phyloP scores from a whole-genome alignment of 2,113 vertebrate genomes.

The Dasyurus viverrinus region DNA sequence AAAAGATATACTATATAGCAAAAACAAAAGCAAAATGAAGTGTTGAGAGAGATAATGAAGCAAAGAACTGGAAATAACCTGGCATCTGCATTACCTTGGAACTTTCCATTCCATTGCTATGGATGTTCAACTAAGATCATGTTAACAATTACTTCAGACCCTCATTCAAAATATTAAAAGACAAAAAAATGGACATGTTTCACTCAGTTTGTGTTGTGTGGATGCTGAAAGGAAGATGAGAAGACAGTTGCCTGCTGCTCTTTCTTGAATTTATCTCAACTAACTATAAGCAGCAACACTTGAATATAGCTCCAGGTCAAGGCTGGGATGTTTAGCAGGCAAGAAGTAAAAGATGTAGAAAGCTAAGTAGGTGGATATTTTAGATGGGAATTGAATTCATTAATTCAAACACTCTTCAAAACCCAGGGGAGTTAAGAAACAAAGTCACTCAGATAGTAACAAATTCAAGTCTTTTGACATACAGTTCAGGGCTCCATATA shows the following conservation, averaged over 20 bases:
- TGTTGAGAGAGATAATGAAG: background rate
- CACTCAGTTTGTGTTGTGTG: background rate
- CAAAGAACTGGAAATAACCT: background rate
- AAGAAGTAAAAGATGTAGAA: slow-evolving; percentile 14
- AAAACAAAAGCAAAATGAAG: background rate
- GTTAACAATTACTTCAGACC: background rate
- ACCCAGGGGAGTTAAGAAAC: background rate
- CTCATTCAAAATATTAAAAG: background rate
- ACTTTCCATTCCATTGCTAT: background rate
- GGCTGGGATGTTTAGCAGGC: background rate
- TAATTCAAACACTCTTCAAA: background rate
- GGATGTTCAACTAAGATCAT: background rate
- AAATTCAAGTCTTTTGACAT: background rate
- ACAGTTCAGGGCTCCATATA: background rate
- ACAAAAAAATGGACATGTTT: background rate
- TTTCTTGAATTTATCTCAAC: slow-evolving; percentile 29
- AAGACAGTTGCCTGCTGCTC: background rate
- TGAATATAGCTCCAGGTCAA: slow-evolving; percentile 28
- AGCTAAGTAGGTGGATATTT: background rate
- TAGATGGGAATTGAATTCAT: background rate
- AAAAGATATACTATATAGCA: background rate
- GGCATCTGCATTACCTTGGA: background rate
- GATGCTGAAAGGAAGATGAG: background rate
- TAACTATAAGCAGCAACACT: slow-evolving; percentile 25
- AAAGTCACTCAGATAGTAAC: background rate